Evolutionary conservation across 2,888 invertebrate species (phyloP).

Genomic region (Drosophila longiperda): DNA sequence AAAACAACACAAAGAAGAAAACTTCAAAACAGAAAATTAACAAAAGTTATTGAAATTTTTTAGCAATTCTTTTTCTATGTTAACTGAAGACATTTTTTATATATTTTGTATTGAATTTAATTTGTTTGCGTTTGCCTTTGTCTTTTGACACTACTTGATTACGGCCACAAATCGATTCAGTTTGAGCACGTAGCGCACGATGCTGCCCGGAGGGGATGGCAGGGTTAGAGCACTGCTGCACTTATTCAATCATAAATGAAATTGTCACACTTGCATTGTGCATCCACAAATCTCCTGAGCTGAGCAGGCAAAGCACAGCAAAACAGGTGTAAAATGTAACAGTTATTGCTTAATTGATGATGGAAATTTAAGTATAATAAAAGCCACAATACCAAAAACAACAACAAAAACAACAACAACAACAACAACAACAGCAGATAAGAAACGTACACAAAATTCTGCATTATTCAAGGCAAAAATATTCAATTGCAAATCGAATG

Average conservation of each 20-base stretch:
- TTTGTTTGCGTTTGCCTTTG: conserved; percentile 39
- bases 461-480: conserved; percentile 36
- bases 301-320: no score
- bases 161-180: conserved; percentile 20
- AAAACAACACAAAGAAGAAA: neutral
- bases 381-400: neutral
- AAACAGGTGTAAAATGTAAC: conserved; percentile 23
- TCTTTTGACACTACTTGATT: conserved; percentile 42
- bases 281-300: neutral
- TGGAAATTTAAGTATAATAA: conserved; percentile 6
- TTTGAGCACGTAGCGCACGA: conserved; percentile 40
- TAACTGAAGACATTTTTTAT: neutral
- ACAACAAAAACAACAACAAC: neutral
- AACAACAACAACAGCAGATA: conserved; percentile 22
- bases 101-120: conserved; percentile 30
- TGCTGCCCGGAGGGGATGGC: neutral
- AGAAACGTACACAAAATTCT: conserved; percentile 39
- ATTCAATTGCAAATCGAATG: conserved; percentile 52
- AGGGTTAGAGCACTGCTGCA: neutral
- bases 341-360: conserved; percentile 29
- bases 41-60: neutral
- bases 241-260: conserved; percentile 19
- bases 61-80: neutral
- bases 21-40: neutral
- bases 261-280: conserved; percentile 3